Conservation (phyloP, 2,113 vertebrate genomes). For the Bos indicus region DNA sequence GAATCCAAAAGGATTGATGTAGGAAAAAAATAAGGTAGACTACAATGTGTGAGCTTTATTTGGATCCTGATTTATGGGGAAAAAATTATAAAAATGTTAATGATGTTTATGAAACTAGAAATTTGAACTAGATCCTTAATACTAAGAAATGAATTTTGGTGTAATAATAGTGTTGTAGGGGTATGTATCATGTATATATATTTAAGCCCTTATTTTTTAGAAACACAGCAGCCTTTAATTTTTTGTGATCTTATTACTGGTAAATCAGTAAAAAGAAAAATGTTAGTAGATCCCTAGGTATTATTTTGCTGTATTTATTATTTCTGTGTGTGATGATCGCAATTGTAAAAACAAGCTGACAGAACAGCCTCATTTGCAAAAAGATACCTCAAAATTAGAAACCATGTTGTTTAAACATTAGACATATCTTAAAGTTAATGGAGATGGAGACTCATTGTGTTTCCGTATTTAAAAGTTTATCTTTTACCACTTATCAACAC, state of each 20-base stretch:
- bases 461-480: neutral
- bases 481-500: conserved; percentile 8
- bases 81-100: neutral
- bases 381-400: conserved; percentile 9
- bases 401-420: conserved; percentile 11
- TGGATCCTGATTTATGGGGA: neutral
- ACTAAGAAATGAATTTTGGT: conserved; percentile 7
- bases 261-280: neutral
- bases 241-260: neutral
- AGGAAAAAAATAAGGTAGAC: neutral
- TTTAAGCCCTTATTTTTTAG: neutral
- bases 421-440: conserved; percentile 12
- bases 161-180: neutral
- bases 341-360: neutral
- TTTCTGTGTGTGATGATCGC: neutral
- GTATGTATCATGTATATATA: neutral
- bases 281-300: neutral
- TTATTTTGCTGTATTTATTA: conserved; percentile 7
- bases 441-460: neutral
- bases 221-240: neutral
- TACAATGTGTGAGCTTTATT: neutral
- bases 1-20: neutral
- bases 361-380: conserved; percentile 8
- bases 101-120: conserved; percentile 32
- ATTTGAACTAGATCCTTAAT: neutral